A percentile compares a stretch with the other conserved stretches of the same genome.
Conservation (phyloP, 2,113 vertebrate species). For the Centropus bengalensis region DNA sequence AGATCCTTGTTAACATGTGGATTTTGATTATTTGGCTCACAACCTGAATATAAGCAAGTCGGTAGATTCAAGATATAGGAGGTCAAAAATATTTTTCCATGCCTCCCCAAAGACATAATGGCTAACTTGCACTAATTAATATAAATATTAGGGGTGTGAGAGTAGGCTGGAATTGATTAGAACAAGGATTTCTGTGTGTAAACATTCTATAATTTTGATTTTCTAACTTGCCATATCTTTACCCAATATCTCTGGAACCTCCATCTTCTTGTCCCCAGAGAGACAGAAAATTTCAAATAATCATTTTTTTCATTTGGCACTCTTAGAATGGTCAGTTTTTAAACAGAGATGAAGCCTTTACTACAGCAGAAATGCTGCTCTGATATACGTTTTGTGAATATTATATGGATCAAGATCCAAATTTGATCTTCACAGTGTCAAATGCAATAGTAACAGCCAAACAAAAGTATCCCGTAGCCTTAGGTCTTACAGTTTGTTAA, state of each 20-base stretch:
- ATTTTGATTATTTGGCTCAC: not conserved
- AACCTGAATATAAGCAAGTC: not conserved
- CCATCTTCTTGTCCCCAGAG: not conserved
- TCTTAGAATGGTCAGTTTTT: not conserved
- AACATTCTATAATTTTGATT: not conserved
- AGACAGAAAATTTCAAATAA: not conserved
- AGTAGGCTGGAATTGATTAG: not conserved
- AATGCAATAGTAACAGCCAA: not conserved
- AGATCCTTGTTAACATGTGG: not conserved
- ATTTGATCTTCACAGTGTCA: conserved; percentile 45
- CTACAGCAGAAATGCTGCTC: not conserved
- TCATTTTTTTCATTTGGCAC: not conserved
- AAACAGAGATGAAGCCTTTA: not conserved
- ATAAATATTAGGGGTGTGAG: not conserved
- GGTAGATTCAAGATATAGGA: not conserved
- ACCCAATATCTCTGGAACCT: not conserved
- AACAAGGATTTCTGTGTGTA: not conserved
- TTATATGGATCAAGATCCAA: not conserved
- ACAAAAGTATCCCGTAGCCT: conserved; percentile 16
- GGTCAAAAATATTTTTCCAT: not conserved
- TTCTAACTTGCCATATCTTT: not conserved
- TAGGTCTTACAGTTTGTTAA: conserved; percentile 42
- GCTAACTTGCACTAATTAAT: not conserved
- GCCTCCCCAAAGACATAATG: not conserved
- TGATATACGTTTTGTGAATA: not conserved